Conservation (phyloP, 2,797 vertebrate genomes). For the Varecia variegata region DNA sequence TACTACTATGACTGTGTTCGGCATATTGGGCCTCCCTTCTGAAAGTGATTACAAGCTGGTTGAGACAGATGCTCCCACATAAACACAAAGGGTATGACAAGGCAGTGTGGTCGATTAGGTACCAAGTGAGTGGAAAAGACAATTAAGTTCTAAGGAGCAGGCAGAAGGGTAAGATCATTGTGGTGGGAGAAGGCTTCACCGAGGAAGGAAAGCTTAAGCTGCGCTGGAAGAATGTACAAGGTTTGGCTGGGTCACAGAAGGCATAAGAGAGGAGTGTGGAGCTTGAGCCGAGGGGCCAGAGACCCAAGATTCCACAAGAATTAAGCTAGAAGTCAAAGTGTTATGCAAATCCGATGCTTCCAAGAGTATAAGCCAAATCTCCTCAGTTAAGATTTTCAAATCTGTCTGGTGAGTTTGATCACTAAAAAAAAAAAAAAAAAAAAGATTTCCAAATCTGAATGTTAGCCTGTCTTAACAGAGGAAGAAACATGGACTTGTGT, state of each 20-base stretch:
- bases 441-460: slow-evolving; percentile 34
- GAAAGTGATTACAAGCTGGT: not conserved
- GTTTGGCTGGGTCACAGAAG: not conserved
- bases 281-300: not conserved
- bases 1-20: not conserved
- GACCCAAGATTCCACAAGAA: not conserved
- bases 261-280: not conserved
- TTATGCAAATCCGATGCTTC: not conserved
- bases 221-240: not conserved
- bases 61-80: not conserved
- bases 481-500: not conserved
- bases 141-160: not conserved
- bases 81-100: not conserved
- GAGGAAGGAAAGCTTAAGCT: not conserved
- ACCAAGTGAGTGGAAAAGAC: slow-evolving; percentile 6
- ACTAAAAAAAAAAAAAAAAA: too few species aligned
- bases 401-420: not conserved
- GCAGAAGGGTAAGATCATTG: not conserved
- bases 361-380: not conserved
- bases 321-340: not conserved
- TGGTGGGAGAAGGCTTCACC: not conserved
- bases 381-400: slow-evolving; percentile 32
- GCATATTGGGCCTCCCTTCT: not conserved
- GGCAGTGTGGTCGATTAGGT: not conserved
- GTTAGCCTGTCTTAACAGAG: not conserved